Conservation (phyloP, 1,140 invertebrate genomes). For the Wiebesia pumilae region DNA sequence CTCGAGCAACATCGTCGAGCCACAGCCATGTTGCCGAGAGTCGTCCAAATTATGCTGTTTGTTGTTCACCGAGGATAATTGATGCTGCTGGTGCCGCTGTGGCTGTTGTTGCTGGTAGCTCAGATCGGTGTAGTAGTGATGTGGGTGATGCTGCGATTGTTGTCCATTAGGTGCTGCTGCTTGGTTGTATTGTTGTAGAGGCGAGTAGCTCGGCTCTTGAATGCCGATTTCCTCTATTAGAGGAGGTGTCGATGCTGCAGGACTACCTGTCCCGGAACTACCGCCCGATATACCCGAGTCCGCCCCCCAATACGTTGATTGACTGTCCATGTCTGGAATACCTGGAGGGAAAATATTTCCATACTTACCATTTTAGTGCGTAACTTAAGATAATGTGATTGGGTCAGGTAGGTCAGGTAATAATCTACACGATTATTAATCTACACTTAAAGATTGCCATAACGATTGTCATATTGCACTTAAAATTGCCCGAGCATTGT, state of each 20-base stretch:
- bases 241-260: slow-evolving; percentile 68
- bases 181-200: slow-evolving; percentile 47
- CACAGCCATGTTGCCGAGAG: background rate
- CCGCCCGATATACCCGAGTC: slow-evolving; percentile 71
- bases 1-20: background rate
- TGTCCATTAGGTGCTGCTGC: slow-evolving; percentile 53
- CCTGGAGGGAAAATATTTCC: background rate
- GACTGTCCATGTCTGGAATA: slow-evolving; percentile 63
- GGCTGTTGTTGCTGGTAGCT: background rate
- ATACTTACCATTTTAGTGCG: too few species aligned
- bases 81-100: slow-evolving; percentile 12
- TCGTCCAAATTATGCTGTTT: slow-evolving; percentile 26
- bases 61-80: background rate
- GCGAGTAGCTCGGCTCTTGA: slow-evolving; percentile 64
- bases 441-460: too few species aligned
- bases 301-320: slow-evolving; percentile 70
- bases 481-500: too few species aligned
- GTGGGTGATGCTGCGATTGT: slow-evolving; percentile 47
- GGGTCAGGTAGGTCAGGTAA: too few species aligned
- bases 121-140: too few species aligned
- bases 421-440: too few species aligned
- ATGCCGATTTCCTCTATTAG: slow-evolving; percentile 71
- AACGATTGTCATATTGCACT: too few species aligned
- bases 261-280: slow-evolving; percentile 70
- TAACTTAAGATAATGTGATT: too few species aligned